Conservation (phyloP, 2,113 vertebrate genomes). For the Echinops telfairi region DNA sequence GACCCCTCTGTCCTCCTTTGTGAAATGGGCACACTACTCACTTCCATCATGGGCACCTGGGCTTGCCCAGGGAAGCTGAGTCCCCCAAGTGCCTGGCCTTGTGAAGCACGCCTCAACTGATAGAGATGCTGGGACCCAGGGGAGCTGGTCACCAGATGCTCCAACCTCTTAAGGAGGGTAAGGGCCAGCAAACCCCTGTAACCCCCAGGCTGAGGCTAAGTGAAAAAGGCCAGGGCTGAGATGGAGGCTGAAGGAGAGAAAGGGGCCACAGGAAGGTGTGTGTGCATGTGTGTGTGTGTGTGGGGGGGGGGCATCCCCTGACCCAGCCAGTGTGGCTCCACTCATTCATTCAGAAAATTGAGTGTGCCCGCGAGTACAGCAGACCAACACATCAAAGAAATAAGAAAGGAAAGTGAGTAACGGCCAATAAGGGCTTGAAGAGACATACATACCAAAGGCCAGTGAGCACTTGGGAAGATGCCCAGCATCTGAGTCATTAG, state of each 20-base stretch:
- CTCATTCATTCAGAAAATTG: background rate
- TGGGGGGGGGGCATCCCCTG: background rate
- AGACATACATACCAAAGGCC: background rate
- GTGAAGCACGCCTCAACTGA: background rate
- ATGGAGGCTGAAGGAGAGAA: background rate
- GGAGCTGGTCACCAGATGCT: background rate
- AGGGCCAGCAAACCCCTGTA: background rate
- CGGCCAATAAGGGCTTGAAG: background rate
- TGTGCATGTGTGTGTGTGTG: too few relatives aligned
- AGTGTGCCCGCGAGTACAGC: background rate
- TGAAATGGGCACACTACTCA: background rate
- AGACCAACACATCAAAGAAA: too few relatives aligned
- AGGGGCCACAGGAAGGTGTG: accelerated
- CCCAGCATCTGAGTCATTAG: background rate
- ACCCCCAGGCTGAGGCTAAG: background rate
- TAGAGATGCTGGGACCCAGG: background rate
- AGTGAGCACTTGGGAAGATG: background rate
- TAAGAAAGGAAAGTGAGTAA: background rate
- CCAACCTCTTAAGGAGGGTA: background rate
- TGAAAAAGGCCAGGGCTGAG: background rate
- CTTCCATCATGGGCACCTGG: background rate
- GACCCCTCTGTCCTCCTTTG: background rate
- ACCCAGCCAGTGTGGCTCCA: background rate
- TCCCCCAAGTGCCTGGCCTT: background rate
- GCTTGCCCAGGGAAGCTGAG: background rate